Conservation (phyloP, 2,113 vertebrate genomes). For the Zapus hudsonius region DNA sequence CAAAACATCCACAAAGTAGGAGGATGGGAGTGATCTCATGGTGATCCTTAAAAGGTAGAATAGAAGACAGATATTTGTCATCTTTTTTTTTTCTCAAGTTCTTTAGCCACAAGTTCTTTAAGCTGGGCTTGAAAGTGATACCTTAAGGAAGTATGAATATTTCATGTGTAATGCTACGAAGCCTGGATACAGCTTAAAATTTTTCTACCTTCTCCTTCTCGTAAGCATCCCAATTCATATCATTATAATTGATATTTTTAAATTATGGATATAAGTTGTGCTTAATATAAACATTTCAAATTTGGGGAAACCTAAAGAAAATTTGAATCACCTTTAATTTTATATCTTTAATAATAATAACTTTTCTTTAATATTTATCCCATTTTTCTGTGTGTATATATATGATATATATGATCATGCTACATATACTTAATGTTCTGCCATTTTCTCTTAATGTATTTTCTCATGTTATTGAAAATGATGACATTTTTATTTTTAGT, state of each 20-base stretch:
- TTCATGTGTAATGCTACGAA: constrained; percentile 45
- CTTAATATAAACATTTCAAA: constrained; percentile 51
- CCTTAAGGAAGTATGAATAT: constrained; percentile 47
- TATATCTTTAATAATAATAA: neutral
- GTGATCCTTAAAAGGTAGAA: neutral
- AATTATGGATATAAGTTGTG: constrained; percentile 30
- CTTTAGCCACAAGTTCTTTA: constrained; percentile 25
- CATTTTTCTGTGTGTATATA: neutral
- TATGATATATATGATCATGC: constrained; percentile 24
- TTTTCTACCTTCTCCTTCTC: neutral
- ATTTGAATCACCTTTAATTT: constrained; percentile 42
- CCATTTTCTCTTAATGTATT: constrained; percentile 16
- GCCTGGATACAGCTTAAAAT: neutral
- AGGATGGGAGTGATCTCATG: constrained; percentile 29
- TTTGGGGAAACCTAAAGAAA: constrained; percentile 36
- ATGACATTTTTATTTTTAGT: constrained; percentile 9
- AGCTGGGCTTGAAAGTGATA: constrained; percentile 29
- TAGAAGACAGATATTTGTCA: constrained; percentile 20
- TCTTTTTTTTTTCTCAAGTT: constrained; percentile 12
- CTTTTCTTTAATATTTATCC: constrained; percentile 21
- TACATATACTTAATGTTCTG: neutral
- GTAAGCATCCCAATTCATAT: constrained; percentile 1
- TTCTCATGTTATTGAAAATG: constrained; percentile 27
- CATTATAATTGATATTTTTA: constrained; percentile 46
- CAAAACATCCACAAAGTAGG: constrained; percentile 67